phyloP scores from a whole-genome alignment of 1,140 invertebrate genomes.

The Asobara japonica region DNA sequence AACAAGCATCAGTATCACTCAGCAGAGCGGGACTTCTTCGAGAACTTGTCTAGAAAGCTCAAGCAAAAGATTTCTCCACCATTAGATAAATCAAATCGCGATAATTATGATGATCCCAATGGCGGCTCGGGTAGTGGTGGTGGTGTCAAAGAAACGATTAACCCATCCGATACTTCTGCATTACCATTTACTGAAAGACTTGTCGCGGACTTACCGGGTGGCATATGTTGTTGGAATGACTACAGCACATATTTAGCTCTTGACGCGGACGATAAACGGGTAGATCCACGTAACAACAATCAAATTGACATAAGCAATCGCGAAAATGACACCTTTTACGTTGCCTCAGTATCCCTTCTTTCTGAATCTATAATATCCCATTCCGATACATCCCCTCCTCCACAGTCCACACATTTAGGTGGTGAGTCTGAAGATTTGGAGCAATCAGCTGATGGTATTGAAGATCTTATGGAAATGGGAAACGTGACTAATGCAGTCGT shows the following conservation, averaged over 20 bases:
- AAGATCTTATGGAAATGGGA: conserved; percentile 47
- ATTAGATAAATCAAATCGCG: conserved; percentile 58
- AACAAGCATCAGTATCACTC: conserved; percentile 72
- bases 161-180: conserved; percentile 31
- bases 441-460: conserved; percentile 45
- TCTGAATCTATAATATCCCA: neutral
- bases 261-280: conserved; percentile 53
- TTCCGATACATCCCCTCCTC: conserved; percentile 40
- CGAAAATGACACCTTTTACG: neutral
- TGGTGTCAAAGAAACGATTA: conserved; percentile 32
- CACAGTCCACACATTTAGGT: conserved; percentile 58
- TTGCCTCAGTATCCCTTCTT: conserved; percentile 6
- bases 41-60: conserved; percentile 60
- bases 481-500: conserved; percentile 47
- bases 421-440: conserved; percentile 48
- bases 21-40: conserved; percentile 70
- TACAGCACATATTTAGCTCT: conserved; percentile 80
- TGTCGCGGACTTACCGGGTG: conserved; percentile 78
- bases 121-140: conserved; percentile 67
- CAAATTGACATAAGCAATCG: neutral
- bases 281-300: conserved; percentile 37
- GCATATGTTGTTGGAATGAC: conserved; percentile 84
- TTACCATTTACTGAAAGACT: conserved; percentile 72
- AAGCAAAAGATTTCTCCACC: conserved; percentile 33
- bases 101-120: conserved; percentile 70